phyloP scores from a whole-genome alignment of 2,797 vertebrate genomes.

The Cheirogaleus major region DNA sequence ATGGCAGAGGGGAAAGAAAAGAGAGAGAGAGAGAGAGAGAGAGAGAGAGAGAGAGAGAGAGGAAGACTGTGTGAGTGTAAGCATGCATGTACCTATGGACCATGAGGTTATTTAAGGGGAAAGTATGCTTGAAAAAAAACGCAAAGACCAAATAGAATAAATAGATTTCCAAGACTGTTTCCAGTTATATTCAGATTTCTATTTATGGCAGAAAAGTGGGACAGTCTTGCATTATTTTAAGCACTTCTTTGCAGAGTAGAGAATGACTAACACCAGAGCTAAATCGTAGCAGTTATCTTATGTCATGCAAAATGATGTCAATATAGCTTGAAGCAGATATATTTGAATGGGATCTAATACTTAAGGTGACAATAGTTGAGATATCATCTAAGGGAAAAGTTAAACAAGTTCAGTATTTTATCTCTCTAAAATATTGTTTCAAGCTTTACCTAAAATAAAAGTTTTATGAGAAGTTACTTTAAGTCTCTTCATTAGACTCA shows the following conservation, averaged over 20 bases:
- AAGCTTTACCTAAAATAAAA: conserved; percentile 45
- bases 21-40: neutral
- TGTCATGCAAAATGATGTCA: conserved; percentile 45
- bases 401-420: conserved; percentile 43
- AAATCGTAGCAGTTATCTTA: neutral
- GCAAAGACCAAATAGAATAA: conserved; percentile 54
- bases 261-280: neutral
- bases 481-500: neutral
- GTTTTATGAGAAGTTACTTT: conserved; percentile 3
- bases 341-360: neutral
- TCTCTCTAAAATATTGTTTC: conserved; percentile 25
- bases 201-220: conserved; percentile 72
- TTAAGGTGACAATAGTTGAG: neutral
- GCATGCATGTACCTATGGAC: neutral
- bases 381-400: neutral
- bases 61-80: neutral
- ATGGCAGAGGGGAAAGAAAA: too few species aligned
- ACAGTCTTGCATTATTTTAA: conserved; percentile 43
- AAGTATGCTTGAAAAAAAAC: neutral
- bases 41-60: neutral
- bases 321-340: neutral
- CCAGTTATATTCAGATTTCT: conserved; percentile 66
- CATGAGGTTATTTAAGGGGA: conserved; percentile 67
- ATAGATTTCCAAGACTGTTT: conserved; percentile 69
- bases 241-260: neutral